A percentile compares a stretch with the other conserved stretches of the same genome.
These are phyloP conservation scores for Ophioderma brevispina DNA, from an alignment of 35 echinoderm and acorn worm species.

Conservation along the genomic window DNA sequence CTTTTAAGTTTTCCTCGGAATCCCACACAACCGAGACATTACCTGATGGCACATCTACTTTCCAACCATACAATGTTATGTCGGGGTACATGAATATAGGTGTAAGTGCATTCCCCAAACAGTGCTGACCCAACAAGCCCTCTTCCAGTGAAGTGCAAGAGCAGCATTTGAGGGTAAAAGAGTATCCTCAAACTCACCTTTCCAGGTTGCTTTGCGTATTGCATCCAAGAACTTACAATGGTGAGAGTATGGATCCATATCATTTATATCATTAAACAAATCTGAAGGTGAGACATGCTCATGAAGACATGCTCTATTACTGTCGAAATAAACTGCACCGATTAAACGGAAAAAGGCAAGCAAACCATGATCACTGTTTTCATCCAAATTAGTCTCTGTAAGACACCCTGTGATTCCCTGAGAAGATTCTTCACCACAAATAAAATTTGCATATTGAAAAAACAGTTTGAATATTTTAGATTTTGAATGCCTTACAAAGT, in stretches of 20 bases:
- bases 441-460: background rate
- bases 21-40: conserved; percentile 24
- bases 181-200: conserved; percentile 45
- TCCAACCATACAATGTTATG: conserved; percentile 20
- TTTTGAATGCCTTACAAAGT: background rate
- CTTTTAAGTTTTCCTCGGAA: conserved; percentile 17
- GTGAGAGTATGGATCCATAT: too few species aligned
- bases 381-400: conserved; percentile 1
- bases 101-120: conserved; percentile 29
- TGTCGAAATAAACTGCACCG: conserved; percentile 11
- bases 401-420: background rate
- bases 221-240: conserved; percentile 28
- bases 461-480: background rate
- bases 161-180: conserved; percentile 39
- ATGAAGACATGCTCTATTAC: conserved; percentile 31
- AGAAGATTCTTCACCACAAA: background rate
- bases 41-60: background rate
- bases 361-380: conserved; percentile 21
- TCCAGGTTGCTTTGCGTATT: conserved; percentile 43
- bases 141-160: conserved; percentile 24
- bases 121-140: conserved; percentile 41
- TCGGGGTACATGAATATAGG: conserved; percentile 10
- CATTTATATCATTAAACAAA: too few species aligned
- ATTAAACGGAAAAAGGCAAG: conserved; percentile 29
- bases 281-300: conserved; percentile 11